phyloP scores from a whole-genome alignment of 92 coral and sea anemone genomes.

The Actinernus sp. region DNA sequence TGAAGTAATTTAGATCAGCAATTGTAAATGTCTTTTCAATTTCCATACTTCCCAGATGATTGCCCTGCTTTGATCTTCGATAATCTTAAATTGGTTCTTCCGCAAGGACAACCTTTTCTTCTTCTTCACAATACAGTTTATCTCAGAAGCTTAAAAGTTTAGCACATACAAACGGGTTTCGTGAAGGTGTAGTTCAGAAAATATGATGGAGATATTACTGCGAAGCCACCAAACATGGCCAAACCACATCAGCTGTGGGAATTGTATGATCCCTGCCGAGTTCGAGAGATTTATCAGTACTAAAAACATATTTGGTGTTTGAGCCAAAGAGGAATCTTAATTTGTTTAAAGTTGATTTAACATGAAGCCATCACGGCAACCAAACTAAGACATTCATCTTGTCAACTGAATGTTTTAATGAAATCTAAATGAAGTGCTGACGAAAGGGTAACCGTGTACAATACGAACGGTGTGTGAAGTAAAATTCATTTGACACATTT shows the following conservation, averaged over 20 bases:
- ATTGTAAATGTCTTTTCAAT: neutral
- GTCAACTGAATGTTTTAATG: constrained; percentile 7
- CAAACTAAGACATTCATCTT: constrained; percentile 23
- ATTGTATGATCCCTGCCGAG: neutral
- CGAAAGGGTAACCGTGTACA: too few relatives aligned
- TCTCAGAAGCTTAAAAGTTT: too few relatives aligned
- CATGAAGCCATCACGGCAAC: constrained; percentile 25
- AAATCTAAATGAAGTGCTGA: constrained; percentile 19
- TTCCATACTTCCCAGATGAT: neutral
- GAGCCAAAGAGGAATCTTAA: neutral
- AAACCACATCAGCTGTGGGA: neutral
- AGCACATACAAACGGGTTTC: too few relatives aligned
- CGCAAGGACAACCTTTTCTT: neutral
- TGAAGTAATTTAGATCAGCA: neutral
- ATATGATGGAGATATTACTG: neutral
- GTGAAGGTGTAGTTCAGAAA: too few relatives aligned
- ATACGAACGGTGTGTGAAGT: neutral
- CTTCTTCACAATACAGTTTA: too few relatives aligned
- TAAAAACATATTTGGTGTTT: neutral
- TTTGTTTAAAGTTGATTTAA: constrained; percentile 84
- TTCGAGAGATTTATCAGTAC: neutral
- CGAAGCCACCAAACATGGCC: neutral
- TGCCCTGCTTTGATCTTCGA: neutral
- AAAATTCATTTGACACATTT: constrained; percentile 1
- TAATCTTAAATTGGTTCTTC: neutral